Base-by-base conservation (phyloP, 2,888 invertebrate species). In the Metacarcinus magister region DNA sequence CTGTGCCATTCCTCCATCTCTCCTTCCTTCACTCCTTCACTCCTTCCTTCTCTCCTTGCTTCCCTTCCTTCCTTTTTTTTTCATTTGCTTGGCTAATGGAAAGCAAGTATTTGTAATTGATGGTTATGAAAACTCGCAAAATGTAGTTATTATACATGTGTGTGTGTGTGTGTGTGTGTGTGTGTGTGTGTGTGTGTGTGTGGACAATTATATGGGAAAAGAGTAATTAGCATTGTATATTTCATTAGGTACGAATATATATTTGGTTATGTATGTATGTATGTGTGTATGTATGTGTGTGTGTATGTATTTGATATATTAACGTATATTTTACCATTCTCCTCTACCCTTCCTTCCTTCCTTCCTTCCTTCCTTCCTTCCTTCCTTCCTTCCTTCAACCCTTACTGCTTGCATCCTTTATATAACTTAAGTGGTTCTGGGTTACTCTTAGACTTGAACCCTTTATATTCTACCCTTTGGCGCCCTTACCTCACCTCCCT, bases 141-240 rank as follows among this genome's bases (percentile, higher is more conserved):
- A 82, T 82, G 3, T 10, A 0, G 8, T 82, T 32, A 82, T 82
- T 82, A 4, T 82, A 7, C 32, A 13, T 82, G 82, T 82, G 82
- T 82, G 82, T 82, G 75, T 28, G 75, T 75, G 75, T 75, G 75
- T n/a, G 28, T 75, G 75, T 75, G 75, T 75, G 75, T 75, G 75
- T 75, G 75, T 75, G 75, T 75, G 75, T 75, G 75, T 75, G 75
- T 75, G 75, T 75, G 75, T 75, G 75, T 28, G 75, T 75, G 75
- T 28, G 75, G 3, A 46, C 4, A 46, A 10, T 46, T 46, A 46
- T 10, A 46, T 46, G 10, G 46, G 4, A 10, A 7, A 10, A 13
- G 60, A 60, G 7, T 10, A 13, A 60, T 60, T 19, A 19, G 10
- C 2, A 19, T 60, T 60, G 2, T 60, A 19, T 60, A 16, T 60